Base-by-base conservation (phyloP, 2,888 invertebrate genomes). In the Cheiracanthium punctorium region DNA sequence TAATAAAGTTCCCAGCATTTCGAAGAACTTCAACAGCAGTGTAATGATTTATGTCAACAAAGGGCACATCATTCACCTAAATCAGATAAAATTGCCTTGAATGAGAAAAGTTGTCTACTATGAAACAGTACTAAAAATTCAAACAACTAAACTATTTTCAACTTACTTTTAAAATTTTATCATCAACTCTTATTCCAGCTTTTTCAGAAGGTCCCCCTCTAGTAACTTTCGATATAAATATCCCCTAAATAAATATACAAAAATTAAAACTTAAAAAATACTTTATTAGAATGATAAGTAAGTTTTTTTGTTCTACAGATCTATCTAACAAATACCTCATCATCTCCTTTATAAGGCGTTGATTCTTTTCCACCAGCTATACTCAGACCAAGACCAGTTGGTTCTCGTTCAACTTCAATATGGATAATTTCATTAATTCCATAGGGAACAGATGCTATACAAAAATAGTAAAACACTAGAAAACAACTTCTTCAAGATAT, bases 331-430 rank as follows among this genome's bases (percentile, higher is more conserved):
- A n/a, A 33, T 82, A 87, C 87, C 69, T 98, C 98, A 92, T 98
- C 98, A 90, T 97, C 96, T 64, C 97, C 98, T 91, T 96, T 95
- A 92, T 96, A 99, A 0, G 99, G 99, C 12, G 98, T 98, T 8
- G 98, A 99, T 32, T 98, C 98, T 81, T 95, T 94, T 52, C 99
- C 99, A 48, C 99, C 99, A 20, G 99, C 99, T 92, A 99, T 99
- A 90, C 97, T 96, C 89, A 99, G 94, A 1, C 99, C 99, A 64
- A 99, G 94, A 17, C 98, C 98, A 77, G 96, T 95, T 24, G 96
- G 95, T 17, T 96, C 96, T 89, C 96, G 94, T 90, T 96, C 96
- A 90, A 97, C 72, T 48, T 52, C 67, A 58, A 87, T 81, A 48
- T 80, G 64, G 28, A 65, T 75, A 29, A 80, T 37, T 65, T 85